Conservation (phyloP, 1,140 invertebrate genomes). For the Drosophila yakuba region DNA sequence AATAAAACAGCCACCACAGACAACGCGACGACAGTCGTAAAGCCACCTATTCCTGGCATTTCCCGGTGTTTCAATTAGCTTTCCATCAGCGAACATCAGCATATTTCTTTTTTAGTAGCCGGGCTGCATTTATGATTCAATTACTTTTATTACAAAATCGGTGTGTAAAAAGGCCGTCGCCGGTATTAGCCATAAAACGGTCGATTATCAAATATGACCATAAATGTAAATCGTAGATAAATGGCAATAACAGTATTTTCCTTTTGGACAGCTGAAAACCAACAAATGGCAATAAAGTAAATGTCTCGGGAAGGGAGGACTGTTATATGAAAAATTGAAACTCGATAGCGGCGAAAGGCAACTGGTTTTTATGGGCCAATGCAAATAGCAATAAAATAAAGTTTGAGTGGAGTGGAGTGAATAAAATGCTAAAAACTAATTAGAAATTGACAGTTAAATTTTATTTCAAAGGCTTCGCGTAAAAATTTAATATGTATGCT, state of each 20-base stretch:
- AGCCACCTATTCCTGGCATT: conserved; percentile 12
- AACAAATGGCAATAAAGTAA: conserved; percentile 18
- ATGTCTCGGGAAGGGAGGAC: conserved; percentile 12
- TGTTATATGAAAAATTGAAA: conserved; percentile 19
- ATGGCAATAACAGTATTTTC: conserved; percentile 50
- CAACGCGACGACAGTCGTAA: conserved; percentile 23
- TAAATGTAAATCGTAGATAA: conserved; percentile 67
- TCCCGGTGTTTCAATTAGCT: conserved; percentile 54
- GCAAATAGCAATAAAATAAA: conserved; percentile 4
- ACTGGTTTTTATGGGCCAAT: conserved; percentile 5
- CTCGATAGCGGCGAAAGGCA: background rate
- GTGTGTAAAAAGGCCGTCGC: conserved; percentile 41
- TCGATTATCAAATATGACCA: conserved; percentile 68
- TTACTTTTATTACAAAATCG: conserved; percentile 55
- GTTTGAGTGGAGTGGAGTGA: background rate
- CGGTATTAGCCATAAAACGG: conserved; percentile 69
- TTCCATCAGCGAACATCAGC: conserved; percentile 40
- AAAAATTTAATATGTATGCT: background rate
- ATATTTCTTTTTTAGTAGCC: conserved; percentile 36
- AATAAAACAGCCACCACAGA: conserved; percentile 33
- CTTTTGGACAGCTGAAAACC: conserved; percentile 29
- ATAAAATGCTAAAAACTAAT: conserved; percentile 7
- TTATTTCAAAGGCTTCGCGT: background rate
- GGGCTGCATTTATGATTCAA: conserved; percentile 66
- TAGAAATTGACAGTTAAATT: background rate